phyloP scores from a whole-genome alignment of 2,797 vertebrate species.

The Enoplosus armatus region DNA sequence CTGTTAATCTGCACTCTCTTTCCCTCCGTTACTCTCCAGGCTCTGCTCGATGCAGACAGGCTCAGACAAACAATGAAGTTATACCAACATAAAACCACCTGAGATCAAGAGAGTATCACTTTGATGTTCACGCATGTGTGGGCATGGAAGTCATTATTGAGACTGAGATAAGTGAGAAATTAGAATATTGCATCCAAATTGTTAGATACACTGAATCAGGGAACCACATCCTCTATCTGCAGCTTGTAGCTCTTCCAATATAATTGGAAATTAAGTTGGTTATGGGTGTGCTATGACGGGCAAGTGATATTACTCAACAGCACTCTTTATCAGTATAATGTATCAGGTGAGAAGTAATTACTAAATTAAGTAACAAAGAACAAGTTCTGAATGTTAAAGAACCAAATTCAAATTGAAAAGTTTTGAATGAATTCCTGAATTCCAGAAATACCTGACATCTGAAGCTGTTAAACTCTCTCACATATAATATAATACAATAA shows the following conservation, averaged over 20 bases:
- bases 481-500: background rate
- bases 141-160: too few species aligned
- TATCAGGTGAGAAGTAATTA: too few species aligned
- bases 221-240: background rate
- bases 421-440: background rate
- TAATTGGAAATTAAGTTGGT: background rate
- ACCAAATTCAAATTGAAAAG: background rate
- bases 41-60: background rate
- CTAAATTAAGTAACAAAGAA: background rate
- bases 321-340: too few species aligned
- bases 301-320: background rate
- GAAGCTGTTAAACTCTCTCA: background rate
- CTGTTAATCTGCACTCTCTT: background rate
- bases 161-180: background rate
- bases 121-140: background rate
- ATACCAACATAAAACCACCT: background rate
- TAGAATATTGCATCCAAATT: background rate
- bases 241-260: background rate
- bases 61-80: slow-evolving; percentile 1
- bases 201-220: background rate
- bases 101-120: background rate
- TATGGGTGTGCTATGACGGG: too few species aligned
- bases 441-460: too few species aligned
- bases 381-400: background rate
- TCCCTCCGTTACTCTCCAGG: background rate